Evolutionary conservation across 2,797 vertebrate species (phyloP), one percentile per base, ranked within the genome.

Genomic region (Periophthalmus magnuspinnatus): DNA sequence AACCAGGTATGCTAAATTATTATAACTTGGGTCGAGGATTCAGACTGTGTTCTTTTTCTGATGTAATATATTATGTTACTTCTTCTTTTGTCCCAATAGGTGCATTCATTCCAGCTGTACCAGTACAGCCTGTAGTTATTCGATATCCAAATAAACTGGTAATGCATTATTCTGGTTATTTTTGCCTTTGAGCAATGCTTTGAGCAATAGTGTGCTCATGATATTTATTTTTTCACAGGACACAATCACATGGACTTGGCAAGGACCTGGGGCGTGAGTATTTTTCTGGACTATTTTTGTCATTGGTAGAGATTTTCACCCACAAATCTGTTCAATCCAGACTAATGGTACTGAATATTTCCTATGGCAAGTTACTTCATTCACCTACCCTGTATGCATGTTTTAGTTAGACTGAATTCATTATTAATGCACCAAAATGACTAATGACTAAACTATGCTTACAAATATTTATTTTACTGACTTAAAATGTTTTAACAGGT

Each of bases 241-340:
- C 85, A 93, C 97, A 10, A 99, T 99, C 83, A 99, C 98, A 0
- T 99, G 98, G 98, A 99, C 98, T 0, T 99, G 98, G 98, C 97
- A 97, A 86, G 98, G 98, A 1, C 98, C 98, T 7, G 95, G 96
- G 93, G 98, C 97, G 98, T 99, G 91, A 96, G 97, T 96, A 63
- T 48, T 63, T 14, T 2, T 33, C 17, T 47, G 6, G 11, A 24
- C 19, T 38, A 3, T 41, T 13, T 11, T 62, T 16, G 5, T 24
- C 13, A 2, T 11, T 55, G 10, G 24, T 28, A 14, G 10, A 52
- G 17, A 19, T 52, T n/a, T 55, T 55, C 21, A 22, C n/a, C 21
- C 21, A 22, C 52, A 54, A 21, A n/a, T 52, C n/a, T 52, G 41
- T 45, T 45, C 13, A 41, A 13, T 41, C 41, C 14, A 14, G 2